Percentiles rank a stretch among this genome's conserved stretches.
phyloP scores from a whole-genome alignment of 2,888 invertebrate genomes.

The Andrena minutula region DNA sequence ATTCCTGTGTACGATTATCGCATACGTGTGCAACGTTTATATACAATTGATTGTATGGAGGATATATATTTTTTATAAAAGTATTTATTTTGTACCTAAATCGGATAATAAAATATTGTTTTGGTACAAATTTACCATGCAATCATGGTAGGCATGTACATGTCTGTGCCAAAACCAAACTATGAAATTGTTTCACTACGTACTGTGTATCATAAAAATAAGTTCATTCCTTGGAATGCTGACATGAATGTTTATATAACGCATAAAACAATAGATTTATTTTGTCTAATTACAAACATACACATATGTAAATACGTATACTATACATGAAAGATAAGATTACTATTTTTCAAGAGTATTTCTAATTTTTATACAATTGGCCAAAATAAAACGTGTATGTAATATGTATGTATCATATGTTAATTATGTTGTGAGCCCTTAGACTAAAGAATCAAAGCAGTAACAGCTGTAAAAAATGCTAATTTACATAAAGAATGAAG shows the following conservation, averaged over 20 bases:
- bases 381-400: neutral
- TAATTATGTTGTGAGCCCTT: too few species aligned
- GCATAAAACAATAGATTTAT: neutral
- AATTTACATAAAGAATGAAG: too few species aligned
- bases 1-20: slow-evolving; percentile 37
- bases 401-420: neutral
- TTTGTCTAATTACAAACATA: neutral
- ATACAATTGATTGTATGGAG: slow-evolving; percentile 45
- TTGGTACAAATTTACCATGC: slow-evolving; percentile 40
- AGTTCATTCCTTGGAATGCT: neutral
- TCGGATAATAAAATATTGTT: slow-evolving; percentile 49
- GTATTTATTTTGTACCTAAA: slow-evolving; percentile 78
- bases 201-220: slow-evolving; percentile 1
- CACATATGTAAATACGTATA: neutral
- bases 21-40: slow-evolving; percentile 49
- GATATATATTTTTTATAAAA: slow-evolving; percentile 82
- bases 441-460: too few species aligned
- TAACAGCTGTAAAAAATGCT: too few species aligned
- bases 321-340: neutral
- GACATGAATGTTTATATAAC: neutral
- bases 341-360: neutral
- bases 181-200: neutral
- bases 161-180: neutral
- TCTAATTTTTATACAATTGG: neutral
- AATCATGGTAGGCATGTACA: neutral